Base-by-base conservation (phyloP, 2,113 vertebrate genomes). In the Callopanchax toddi region DNA sequence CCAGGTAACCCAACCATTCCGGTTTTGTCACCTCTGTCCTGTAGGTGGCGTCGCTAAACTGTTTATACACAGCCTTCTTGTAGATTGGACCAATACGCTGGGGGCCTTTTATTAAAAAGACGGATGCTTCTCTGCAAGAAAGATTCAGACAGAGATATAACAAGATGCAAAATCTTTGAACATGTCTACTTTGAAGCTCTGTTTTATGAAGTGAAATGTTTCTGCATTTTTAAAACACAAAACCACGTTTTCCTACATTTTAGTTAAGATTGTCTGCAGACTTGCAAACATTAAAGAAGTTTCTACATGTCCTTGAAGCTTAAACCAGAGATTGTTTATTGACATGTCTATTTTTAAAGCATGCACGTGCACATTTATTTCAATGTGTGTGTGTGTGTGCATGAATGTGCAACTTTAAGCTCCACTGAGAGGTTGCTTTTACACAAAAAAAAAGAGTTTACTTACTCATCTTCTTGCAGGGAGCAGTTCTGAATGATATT, bases 31-130 rank as follows among this genome's bases (percentile, higher is more conserved):
- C 39, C 87, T 97, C 94, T 5, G 85, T 85, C 20, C 71, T 81
- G 54, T 92, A 97, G 0, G 88, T 91, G 59, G 82, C 67, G 52
- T 97, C 95, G 0, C 26, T 93, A 82, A 96, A 96, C 59, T 95
- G 92, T 67, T 93, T 94, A 70, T 95, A 98, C 66, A 97, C 76
- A 2, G 94, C 88, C 48, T 98, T 98, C 86, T 92, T 95, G 83
- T 97, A 98, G 0, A 40, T 78, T 23, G 82, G 15, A 60, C 88
- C 88, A 1, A 90, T 90, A 4, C 85, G 81, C 60, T 87, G 84
- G 2, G 85, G 88, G 6, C 76, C 82, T 23, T 11, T 68, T 29
- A 57, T 56, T 7, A 89, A 26, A 67, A 83, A 90, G 15, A 84
- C 78, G 0, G 84, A 58, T 5, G 88, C 88, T 22, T 87, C 75